phyloP scores from a whole-genome alignment of 2,113 vertebrate species.

The Oryzias curvinotus region DNA sequence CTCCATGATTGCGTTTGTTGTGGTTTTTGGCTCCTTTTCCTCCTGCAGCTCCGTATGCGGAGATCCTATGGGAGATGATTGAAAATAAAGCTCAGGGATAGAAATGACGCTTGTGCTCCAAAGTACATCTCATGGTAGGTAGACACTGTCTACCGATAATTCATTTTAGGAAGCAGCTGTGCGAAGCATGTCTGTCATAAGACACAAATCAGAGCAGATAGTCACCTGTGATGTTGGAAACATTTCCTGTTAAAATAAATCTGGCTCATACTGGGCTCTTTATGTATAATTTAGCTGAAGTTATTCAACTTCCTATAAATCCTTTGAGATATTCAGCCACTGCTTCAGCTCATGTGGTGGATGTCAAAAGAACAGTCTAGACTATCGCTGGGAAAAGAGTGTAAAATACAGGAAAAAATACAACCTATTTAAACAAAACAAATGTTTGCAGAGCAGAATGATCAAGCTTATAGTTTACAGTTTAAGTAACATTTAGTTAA shows the following conservation, averaged over 20 bases:
- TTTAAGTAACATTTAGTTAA: no score
- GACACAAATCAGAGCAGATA: background rate
- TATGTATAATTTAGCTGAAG: constrained; percentile 8
- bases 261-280: background rate
- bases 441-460: no score
- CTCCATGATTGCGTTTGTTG: constrained; percentile 85
- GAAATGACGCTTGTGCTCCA: background rate
- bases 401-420: background rate
- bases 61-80: constrained; percentile 77
- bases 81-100: constrained; percentile 16
- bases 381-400: background rate
- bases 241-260: background rate
- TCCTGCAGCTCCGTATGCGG: constrained; percentile 87
- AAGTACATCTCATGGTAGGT: background rate
- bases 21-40: constrained; percentile 90
- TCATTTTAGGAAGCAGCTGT: background rate
- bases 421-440: no score
- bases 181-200: background rate
- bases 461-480: no score
- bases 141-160: background rate
- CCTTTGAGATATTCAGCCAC: background rate
- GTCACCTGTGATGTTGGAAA: background rate
- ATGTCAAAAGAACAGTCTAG: background rate
- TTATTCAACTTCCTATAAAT: constrained; percentile 12
- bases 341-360: background rate